Base-by-base conservation (phyloP, 2,888 invertebrate species). In the Acleris laterana region DNA sequence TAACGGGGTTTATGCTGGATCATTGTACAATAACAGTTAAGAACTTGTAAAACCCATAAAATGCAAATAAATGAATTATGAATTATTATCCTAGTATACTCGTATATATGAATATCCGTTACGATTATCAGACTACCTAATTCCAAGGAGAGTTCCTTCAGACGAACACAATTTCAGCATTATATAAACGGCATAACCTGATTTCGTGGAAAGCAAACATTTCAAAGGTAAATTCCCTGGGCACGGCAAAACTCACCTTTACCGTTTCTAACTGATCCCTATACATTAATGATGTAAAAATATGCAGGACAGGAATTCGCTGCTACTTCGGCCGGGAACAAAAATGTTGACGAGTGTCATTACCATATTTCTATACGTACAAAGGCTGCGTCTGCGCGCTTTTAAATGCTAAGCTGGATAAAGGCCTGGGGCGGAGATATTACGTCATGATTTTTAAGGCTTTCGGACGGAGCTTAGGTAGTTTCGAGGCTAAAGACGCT, bases 241-340 rank as follows among this genome's bases (percentile, higher is more conserved):
- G 32, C n/a, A 38, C 57, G 57, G 1, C 32, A 32, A 49, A 51
- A 50, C 44, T 55, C 60, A 61, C 61, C 44, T 61, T 46, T 42
- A 53, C 19, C 55, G 6, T 55, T 57, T 32, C 48, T 48, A 44
- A 57, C 59, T 49, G 19, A 59, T 49, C 38, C 17, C 56, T 32
- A 62, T 56, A 51, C 66, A 66, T 66, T 62, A 66, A 66, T 62
- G 66, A 66, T 66, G 66, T 62, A 66, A 66, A 66, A 66, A 66
- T 66, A 66, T 66, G 66, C 66, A 66, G 66, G 66, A 62, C 62
- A 44, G 57, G 66, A 51, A 66, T 66, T 52, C 56, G 57, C 28
- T 51, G 50, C 61, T 49, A 55, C 65, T 55, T 51, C 46, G 38
- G 22, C 51, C 61, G 50, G 66, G 48, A 57, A 57, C 66, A 66